Evolutionary conservation across 1,140 invertebrate genomes (phyloP).

Genomic region (Cecropterus lyciades): DNA sequence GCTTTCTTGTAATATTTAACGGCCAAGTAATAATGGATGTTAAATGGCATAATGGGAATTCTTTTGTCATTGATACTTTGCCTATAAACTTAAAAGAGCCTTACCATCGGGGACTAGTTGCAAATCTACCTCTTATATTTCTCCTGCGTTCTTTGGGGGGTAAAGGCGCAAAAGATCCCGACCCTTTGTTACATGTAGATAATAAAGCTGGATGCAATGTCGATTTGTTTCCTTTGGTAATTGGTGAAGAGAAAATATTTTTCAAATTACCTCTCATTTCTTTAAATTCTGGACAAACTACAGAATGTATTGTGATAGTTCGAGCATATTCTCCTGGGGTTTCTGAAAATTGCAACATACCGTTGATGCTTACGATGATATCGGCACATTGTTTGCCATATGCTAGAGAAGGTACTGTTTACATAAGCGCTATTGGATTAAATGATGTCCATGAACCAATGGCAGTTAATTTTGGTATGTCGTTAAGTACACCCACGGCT

Average conservation of each 20-base stretch:
- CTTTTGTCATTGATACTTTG: conserved; percentile 44
- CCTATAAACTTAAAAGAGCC: conserved; percentile 58
- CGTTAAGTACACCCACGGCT: conserved; percentile 51
- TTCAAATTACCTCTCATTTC: conserved; percentile 49
- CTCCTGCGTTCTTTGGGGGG: conserved; percentile 52
- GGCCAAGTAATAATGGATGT: conserved; percentile 53
- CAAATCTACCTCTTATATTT: conserved; percentile 61
- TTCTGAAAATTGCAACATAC: conserved; percentile 44
- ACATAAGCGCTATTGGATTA: conserved; percentile 58
- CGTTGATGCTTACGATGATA: conserved; percentile 65
- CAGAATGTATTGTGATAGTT: conserved; percentile 50
- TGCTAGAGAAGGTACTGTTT: conserved; percentile 64
- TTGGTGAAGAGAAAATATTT: conserved; percentile 63
- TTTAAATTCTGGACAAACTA: conserved; percentile 51
- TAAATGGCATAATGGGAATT: conserved; percentile 57
- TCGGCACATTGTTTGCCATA: conserved; percentile 68
- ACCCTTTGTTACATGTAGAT: conserved; percentile 65
- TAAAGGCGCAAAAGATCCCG: conserved; percentile 62
- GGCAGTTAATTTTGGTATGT: conserved; percentile 67
- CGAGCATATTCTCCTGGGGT: conserved; percentile 39
- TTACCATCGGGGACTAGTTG: conserved; percentile 46
- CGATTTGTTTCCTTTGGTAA: conserved; percentile 66
- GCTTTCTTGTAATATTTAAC: conserved; percentile 60
- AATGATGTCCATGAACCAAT: conserved; percentile 48
- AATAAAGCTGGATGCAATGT: conserved; percentile 66